Conservation (phyloP, 2,797 vertebrate genomes). For the Phalloptychus januarius region DNA sequence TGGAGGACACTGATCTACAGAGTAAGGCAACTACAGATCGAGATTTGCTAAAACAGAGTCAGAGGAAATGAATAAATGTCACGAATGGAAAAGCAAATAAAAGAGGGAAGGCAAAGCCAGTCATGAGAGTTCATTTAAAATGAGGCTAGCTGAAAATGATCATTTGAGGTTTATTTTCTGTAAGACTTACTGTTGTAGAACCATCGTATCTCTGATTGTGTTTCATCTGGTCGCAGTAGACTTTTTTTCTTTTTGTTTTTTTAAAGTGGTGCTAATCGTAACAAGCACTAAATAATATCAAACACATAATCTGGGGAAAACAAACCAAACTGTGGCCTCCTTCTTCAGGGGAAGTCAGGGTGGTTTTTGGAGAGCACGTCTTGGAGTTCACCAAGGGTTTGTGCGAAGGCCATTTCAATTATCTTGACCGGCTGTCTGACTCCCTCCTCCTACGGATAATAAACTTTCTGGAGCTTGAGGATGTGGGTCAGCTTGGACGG, state of each 20-base stretch:
- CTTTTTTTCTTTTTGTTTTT: no score
- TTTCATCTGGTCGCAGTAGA: not conserved
- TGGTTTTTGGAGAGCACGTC: conserved; percentile 78
- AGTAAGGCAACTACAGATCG: conserved; percentile 56
- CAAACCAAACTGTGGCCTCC: conserved; percentile 11
- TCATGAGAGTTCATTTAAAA: not conserved
- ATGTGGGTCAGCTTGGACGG: conserved; percentile 81
- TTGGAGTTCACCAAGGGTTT: conserved; percentile 81
- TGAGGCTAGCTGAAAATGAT: not conserved
- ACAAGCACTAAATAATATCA: not conserved
- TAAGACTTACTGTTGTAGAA: not conserved
- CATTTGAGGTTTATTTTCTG: not conserved
- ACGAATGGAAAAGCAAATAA: not conserved
- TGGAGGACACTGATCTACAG: conserved; percentile 71
- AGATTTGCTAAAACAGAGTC: not conserved
- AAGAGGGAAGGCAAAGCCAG: not conserved
- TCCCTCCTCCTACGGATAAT: conserved; percentile 82
- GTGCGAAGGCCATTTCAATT: conserved; percentile 84
- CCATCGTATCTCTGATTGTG: not conserved
- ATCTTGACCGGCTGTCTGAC: conserved; percentile 84
- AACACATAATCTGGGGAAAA: not conserved
- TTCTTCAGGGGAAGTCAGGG: conserved; percentile 76
- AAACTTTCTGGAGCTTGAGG: conserved; percentile 85
- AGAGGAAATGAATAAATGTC: not conserved
- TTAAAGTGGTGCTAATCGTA: not conserved